Evolutionary conservation across 2,113 vertebrate genomes (phyloP), one percentile per base, ranked within the genome.

Genomic region (Ceyx margarethae): DNA sequence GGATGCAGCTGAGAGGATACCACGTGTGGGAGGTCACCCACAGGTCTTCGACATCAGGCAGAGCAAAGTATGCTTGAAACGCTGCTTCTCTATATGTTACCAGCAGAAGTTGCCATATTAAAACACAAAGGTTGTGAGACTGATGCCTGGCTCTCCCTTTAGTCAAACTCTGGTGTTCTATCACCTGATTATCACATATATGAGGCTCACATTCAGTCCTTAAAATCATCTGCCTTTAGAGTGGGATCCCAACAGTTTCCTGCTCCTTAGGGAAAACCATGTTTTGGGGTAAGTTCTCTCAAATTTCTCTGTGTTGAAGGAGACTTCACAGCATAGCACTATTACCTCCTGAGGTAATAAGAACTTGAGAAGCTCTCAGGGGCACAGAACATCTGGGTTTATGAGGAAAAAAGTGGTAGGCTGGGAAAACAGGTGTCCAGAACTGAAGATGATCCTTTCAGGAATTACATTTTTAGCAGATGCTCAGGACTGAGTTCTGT

Each of bases 341-440:
- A 29, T 74, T 51, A 46, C 31, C 51, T 69, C 31, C 29, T 15
- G 18, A 68, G 50, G 29, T 12, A 73, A 37, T 42, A 57, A 61
- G 22, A 81, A 56, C 58, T 50, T 48, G 51, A 78, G 66, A 67
- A 67, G 15, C 57, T 86, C 82, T 68, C 45, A 64, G 23, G 1
- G 10, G 58, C 71, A 61, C 40, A 75, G 42, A n/a, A 76, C 45
- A 76, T 81, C 73, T 95, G 82, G 68, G 48, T 77, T 89, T 64
- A 31, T 11, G 19, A 74, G 21, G 15, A 89, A 11, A 11, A 54
- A 80, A 86, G 18, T n/a, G 42, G 58, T 68, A 50, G 51, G 25
- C 80, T 93, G 90, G 88, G 81, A 92, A 92, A 94, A 87, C 89
- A 94, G 76, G 76, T 87, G 75, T 77, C 65, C 79, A 91, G 74